phyloP scores from a whole-genome alignment of 2,888 invertebrate genomes.

The Bombyx huttoni region DNA sequence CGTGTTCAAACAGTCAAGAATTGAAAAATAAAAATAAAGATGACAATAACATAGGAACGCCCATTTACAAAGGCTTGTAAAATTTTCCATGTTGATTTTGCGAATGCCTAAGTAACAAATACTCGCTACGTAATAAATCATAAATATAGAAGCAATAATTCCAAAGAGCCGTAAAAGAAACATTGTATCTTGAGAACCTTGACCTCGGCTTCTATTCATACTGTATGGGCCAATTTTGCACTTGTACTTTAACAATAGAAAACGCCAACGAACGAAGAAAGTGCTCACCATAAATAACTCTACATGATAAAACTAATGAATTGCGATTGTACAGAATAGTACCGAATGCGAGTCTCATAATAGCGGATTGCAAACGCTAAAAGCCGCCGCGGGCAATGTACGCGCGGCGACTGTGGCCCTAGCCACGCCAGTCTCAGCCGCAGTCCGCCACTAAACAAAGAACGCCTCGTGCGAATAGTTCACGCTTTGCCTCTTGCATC shows the following conservation, averaged over 20 bases:
- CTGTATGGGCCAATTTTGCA: slow-evolving; percentile 5
- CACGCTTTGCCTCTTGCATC: slow-evolving; percentile 47
- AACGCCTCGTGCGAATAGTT: slow-evolving; percentile 45
- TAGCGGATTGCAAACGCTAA: slow-evolving; percentile 34
- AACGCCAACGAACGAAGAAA: slow-evolving; percentile 27
- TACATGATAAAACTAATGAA: slow-evolving; percentile 46
- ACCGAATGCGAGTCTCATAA: slow-evolving; percentile 38
- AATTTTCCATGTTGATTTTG: slow-evolving; percentile 20
- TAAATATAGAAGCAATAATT: slow-evolving; percentile 17
- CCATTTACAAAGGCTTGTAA: slow-evolving; percentile 12
- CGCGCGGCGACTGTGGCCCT: slow-evolving; percentile 11
- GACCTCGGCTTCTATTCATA: slow-evolving; percentile 42
- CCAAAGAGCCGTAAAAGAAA: slow-evolving; percentile 28
- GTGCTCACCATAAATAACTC: slow-evolving; percentile 49
- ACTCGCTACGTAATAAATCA: slow-evolving; percentile 30
- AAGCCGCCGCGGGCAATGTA: slow-evolving; percentile 29
- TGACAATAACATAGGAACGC: neutral
- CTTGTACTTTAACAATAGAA: slow-evolving; percentile 27
- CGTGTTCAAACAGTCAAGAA: too few relatives aligned
- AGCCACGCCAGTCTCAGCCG: slow-evolving; percentile 4
- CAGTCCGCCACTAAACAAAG: slow-evolving; percentile 18
- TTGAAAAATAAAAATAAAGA: too few relatives aligned
- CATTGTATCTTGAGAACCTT: slow-evolving; percentile 40
- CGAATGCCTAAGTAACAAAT: slow-evolving; percentile 17
- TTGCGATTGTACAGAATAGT: slow-evolving; percentile 49